Evolutionary conservation across 2,888 invertebrate genomes (phyloP), one percentile per base, ranked within the genome.

Genomic region (Zaprionus lineosus): DNA sequence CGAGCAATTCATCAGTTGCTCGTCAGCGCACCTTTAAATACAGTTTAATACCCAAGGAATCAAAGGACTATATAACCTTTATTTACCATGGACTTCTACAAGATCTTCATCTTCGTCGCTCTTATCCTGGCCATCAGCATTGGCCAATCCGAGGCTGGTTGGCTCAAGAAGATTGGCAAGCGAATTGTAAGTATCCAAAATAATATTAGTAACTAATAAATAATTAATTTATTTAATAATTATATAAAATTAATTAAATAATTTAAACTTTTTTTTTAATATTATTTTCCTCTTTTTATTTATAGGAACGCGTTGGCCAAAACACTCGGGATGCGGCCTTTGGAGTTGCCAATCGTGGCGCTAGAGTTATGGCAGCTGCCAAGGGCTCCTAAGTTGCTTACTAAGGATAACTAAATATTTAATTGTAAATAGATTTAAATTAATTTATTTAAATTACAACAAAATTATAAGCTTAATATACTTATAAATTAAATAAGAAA

Each of bases 241-340:
- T n/a, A n/a, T n/a, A n/a, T n/a, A n/a, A n/a, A n/a, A n/a, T n/a
- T n/a, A n/a, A n/a, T n/a, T n/a, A n/a, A n/a, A n/a, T n/a, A n/a
- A n/a, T n/a, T n/a, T n/a, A n/a, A n/a, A n/a, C n/a, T n/a, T 19
- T 3, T 19, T 12, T 14, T 19, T 5, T 19, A 19, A 19, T n/a
- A 19, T 3, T 19, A 19, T 19, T 3, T 19, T 5, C 33, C 0
- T 4, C 9, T 15, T 15, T 11, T 0, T 14, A 0, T 11, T 16
- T 34, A 16, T 2, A 88, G 87, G 86, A 88, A 58, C 81, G 86
- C 19, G 41, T 83, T 56, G 87, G 70, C 1, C 87, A 88, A 19
- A 78, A 87, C 50, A 78, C 87, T 11, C 70, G 88, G 3, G 87
- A 88, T 77, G 88, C 88, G 33, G 57, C 76, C 2, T 26, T 88